Conservation (phyloP, 2,797 vertebrate species). For the Danio aesculapii region DNA sequence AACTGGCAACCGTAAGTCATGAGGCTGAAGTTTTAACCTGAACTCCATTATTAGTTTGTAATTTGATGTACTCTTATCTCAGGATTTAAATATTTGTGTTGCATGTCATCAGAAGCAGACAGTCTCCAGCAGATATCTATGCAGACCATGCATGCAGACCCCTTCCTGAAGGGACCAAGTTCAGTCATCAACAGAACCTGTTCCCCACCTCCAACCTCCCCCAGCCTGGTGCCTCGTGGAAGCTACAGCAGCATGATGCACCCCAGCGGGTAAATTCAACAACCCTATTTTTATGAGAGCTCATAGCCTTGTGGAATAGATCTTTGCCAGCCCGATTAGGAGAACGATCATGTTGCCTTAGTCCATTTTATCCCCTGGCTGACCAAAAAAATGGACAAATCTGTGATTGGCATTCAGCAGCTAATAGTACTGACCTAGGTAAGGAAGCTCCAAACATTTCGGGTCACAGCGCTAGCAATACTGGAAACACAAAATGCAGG, state of each 20-base stretch:
- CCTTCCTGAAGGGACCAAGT: constrained; percentile 90
- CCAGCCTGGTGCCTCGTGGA: constrained; percentile 78
- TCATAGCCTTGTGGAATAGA: too few species aligned
- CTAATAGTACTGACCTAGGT: too few species aligned
- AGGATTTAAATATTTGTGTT: background rate
- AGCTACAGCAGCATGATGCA: constrained; percentile 94
- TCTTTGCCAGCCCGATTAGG: too few species aligned
- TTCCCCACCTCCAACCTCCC: constrained; percentile 86
- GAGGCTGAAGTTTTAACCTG: background rate
- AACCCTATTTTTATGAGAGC: too few species aligned
- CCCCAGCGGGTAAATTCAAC: constrained; percentile 75
- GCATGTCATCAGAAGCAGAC: constrained; percentile 80
- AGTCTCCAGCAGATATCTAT: constrained; percentile 96
- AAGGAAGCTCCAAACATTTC: too few species aligned
- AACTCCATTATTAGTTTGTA: background rate
- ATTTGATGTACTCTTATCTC: background rate
- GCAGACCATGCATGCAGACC: constrained; percentile 94
- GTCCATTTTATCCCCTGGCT: too few species aligned
- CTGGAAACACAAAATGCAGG: too few species aligned
- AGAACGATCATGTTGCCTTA: too few species aligned
- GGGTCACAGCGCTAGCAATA: too few species aligned
- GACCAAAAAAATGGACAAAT: too few species aligned
- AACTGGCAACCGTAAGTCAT: constrained; percentile 84
- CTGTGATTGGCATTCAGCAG: too few species aligned
- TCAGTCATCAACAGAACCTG: constrained; percentile 82